Evolutionary conservation across 2,888 invertebrate genomes (phyloP).

Genomic region (Mythimna impura): DNA sequence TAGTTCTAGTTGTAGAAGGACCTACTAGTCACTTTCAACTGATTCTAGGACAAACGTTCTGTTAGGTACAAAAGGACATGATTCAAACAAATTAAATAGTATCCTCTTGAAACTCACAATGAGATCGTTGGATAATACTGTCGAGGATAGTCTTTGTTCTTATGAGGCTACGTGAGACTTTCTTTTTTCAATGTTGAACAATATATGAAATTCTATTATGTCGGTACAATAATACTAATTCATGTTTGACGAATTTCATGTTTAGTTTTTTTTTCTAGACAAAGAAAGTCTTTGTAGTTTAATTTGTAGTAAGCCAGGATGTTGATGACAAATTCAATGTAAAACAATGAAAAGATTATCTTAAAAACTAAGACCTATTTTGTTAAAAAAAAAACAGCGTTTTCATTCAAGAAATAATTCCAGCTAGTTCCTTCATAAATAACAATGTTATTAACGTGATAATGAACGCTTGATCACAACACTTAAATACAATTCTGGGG

Average conservation of each 20-base stretch:
- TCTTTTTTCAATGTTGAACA: background rate
- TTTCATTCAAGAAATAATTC: background rate
- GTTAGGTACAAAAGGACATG: background rate
- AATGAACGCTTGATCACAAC: constrained; percentile 34
- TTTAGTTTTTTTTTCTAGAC: background rate
- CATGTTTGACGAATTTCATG: background rate
- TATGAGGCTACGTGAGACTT: background rate
- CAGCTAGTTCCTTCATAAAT: constrained; percentile 18
- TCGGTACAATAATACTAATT: too few relatives aligned
- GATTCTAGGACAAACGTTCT: constrained; percentile 4
- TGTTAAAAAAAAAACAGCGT: background rate
- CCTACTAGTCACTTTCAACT: background rate
- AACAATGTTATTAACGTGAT: constrained; percentile 14
- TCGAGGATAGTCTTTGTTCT: background rate
- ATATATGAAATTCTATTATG: background rate
- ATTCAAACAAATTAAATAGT: background rate
- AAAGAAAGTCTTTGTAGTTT: background rate
- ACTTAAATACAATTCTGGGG: constrained; percentile 21
- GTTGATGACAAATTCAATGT: background rate
- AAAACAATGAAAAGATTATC: background rate
- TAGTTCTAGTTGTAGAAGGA: constrained; percentile 12
- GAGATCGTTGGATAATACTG: background rate
- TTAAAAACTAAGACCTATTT: too few relatives aligned
- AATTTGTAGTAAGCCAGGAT: background rate
- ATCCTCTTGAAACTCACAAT: background rate